Base-by-base conservation (phyloP, 2,113 vertebrate species). In the Calcarius ornatus region DNA sequence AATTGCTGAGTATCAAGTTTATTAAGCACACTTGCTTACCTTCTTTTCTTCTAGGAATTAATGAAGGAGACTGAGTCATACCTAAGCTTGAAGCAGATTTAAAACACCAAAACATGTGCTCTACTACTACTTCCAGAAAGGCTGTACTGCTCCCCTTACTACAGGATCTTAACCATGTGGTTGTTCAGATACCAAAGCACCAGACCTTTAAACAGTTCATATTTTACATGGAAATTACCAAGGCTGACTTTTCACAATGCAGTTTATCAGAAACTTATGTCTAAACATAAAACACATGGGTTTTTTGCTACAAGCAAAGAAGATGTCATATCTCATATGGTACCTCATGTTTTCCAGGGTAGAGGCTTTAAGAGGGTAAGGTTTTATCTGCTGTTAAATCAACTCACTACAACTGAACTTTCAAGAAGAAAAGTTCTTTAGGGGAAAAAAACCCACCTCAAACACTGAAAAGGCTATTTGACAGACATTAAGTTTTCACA, bases 401-500 rank as follows among this genome's bases (percentile, higher is more conserved):
- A 72, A 37, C 8, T 31, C 15, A 11, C 15, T 71, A 64, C 31
- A 69, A 64, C 4, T 10, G 10, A 90, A 72, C 14, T 48, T 60
- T 30, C 12, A 88, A 51, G 11, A 85, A 43, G 13, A 65, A 88
- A 75, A 56, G 8, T 31, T 76, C 18, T 25, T 18, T 5, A 30
- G 4, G 20, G 9, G 2, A 0, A 21, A 2, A 24, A 47, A n/a
- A 11, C 4, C 2, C 12, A 10, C 9, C 47, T 38, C 24, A 73
- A 91, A 81, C 35, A 66, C 33, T 24, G 20, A 66, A 94, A 79
- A 88, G 47, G 18, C 6, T 53, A 59, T 42, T 50, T 73, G 20
- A 40, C 27, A 87, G 28, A 25, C 28, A 70, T 50, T 31, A 87
- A 66, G 17, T 20, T 95, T 57, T 64, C 84, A 84, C 37, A 83